Evolutionary conservation across 2,888 invertebrate species (phyloP).

Genomic region (Drosophila birchii): DNA sequence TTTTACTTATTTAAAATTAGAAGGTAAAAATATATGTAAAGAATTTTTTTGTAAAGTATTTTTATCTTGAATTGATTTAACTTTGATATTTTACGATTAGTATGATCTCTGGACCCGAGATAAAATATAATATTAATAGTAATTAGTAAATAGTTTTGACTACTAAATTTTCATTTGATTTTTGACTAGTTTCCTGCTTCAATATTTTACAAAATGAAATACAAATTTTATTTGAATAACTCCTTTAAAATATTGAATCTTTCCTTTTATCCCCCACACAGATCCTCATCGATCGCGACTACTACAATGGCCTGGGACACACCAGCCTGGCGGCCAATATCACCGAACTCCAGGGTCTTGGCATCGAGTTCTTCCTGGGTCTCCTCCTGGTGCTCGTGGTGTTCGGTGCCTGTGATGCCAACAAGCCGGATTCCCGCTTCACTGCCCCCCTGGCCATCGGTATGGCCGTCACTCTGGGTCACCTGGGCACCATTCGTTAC

Average conservation of each 20-base stretch:
- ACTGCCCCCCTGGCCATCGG: slow-evolving; percentile 95
- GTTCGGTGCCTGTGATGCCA: slow-evolving; percentile 89
- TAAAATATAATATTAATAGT: background rate
- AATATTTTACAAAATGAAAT: background rate
- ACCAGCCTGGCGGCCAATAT: slow-evolving; percentile 88
- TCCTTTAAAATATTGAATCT: background rate
- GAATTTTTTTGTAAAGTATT: background rate
- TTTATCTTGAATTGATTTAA: background rate
- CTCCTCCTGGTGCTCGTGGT: slow-evolving; percentile 95
- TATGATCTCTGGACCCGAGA: background rate
- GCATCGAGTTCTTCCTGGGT: slow-evolving; percentile 95
- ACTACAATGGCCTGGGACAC: slow-evolving; percentile 88
- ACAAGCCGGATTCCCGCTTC: slow-evolving; percentile 89
- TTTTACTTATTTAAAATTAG: background rate
- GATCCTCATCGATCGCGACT: slow-evolving; percentile 89
- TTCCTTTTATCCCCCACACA: slow-evolving; percentile 58
- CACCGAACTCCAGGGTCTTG: slow-evolving; percentile 92
- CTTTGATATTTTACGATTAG: background rate
- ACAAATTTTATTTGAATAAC: background rate
- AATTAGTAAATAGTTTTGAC: background rate
- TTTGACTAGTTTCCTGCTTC: background rate
- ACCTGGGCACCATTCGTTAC: slow-evolving; percentile 92
- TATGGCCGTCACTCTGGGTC: slow-evolving; percentile 92
- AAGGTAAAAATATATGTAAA: background rate
- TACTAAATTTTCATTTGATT: background rate